Evolutionary conservation across 1,140 invertebrate genomes (phyloP).

Genomic region (Meloidogyne floridensis): DNA sequence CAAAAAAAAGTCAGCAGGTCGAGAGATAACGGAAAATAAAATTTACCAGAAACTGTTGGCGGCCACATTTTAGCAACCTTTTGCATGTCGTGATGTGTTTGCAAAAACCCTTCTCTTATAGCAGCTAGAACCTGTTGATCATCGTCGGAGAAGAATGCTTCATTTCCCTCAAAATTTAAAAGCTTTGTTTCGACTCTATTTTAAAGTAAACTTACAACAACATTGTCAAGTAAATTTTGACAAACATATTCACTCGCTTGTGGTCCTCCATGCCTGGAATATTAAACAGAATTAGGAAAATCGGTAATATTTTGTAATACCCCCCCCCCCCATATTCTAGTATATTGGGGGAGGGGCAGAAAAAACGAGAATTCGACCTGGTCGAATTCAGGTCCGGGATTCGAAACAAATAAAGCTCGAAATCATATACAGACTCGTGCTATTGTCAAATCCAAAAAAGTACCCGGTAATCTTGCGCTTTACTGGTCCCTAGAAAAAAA

Average conservation of each 20-base stretch:
- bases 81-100: conserved; percentile 37
- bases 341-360: too few species aligned
- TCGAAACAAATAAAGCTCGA: too few species aligned
- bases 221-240: conserved; percentile 38
- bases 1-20: too few species aligned
- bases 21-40: background rate
- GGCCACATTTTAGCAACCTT: conserved; percentile 30
- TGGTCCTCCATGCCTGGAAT: background rate
- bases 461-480: too few species aligned
- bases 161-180: conserved; percentile 31
- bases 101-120: conserved; percentile 32
- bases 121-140: conserved; percentile 34
- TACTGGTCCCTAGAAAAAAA: too few species aligned
- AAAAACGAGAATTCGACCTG: too few species aligned
- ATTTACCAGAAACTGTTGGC: conserved; percentile 34
- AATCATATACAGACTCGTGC: too few species aligned
- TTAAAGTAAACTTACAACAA: conserved; percentile 19
- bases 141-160: conserved; percentile 37
- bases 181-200: background rate
- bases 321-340: too few species aligned
- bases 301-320: too few species aligned
- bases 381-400: too few species aligned
- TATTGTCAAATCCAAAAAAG: too few species aligned
- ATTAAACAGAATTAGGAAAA: background rate
- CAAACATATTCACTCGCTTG: conserved; percentile 43